These are phyloP conservation scores for Sorex maritimensis DNA, from an alignment of 2,797 vertebrate species.

Conservation along the genomic window DNA sequence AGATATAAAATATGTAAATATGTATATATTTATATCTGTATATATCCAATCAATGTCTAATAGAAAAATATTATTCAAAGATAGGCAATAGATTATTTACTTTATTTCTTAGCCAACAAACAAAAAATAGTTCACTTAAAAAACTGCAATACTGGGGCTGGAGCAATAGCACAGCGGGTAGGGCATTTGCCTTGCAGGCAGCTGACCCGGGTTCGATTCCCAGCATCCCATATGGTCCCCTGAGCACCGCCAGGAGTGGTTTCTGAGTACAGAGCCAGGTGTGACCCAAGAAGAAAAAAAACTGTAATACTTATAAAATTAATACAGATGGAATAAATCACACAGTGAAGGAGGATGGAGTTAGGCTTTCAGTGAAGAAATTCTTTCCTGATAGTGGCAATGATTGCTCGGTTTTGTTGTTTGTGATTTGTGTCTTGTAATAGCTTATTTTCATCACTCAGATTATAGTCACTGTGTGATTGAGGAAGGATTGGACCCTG, in stretches of 20 bases:
- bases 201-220: no score
- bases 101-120: slow-evolving; percentile 28
- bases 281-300: not conserved
- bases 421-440: not conserved
- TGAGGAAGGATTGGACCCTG: not conserved
- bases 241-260: no score
- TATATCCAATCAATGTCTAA: not conserved
- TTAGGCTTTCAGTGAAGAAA: not conserved
- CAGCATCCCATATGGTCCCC: no score
- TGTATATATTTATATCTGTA: no score
- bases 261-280: no score
- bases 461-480: not conserved
- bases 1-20: no score
- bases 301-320: not conserved
- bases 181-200: no score
- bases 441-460: not conserved
- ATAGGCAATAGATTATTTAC: not conserved
- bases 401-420: not conserved
- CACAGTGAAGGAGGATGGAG: not conserved
- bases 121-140: not conserved
- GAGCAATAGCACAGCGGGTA: no score
- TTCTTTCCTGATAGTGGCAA: no score
- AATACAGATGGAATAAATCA: not conserved
- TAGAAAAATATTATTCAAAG: slow-evolving; percentile 39
- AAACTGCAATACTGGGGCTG: not conserved